phyloP scores from a whole-genome alignment of 2,888 invertebrate species.

The Plusia festucae region DNA sequence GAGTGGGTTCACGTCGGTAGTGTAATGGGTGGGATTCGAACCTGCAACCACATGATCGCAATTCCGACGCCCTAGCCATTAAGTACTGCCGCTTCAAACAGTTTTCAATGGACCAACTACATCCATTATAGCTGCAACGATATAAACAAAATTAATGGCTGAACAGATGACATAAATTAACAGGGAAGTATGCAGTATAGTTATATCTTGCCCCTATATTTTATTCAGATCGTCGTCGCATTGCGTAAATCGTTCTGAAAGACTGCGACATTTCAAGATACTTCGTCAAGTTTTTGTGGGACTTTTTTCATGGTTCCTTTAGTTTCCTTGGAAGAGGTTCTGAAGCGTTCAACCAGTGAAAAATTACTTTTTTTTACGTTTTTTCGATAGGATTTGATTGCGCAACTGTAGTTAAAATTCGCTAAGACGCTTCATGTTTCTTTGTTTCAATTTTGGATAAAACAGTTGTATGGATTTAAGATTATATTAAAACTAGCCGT shows the following conservation, averaged over 20 bases:
- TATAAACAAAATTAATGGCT: neutral
- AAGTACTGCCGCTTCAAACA: no score
- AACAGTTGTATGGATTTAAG: no score
- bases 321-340: neutral
- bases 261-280: constrained; percentile 32
- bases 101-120: neutral
- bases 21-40: no score
- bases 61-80: no score
- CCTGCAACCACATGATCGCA: no score
- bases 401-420: no score
- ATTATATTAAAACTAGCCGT: no score
- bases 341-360: neutral
- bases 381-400: no score
- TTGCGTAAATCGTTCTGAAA: constrained; percentile 43
- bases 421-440: no score
- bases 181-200: constrained; percentile 11
- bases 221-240: constrained; percentile 41
- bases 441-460: no score
- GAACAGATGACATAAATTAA: constrained; percentile 24
- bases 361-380: no score
- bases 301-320: constrained; percentile 16
- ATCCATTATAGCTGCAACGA: neutral
- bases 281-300: constrained; percentile 22
- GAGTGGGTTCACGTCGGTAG: no score
- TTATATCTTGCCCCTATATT: constrained; percentile 19